These are phyloP conservation scores for Pagrus major DNA, from an alignment of 2,113 vertebrate genomes.

Conservation along the genomic window DNA sequence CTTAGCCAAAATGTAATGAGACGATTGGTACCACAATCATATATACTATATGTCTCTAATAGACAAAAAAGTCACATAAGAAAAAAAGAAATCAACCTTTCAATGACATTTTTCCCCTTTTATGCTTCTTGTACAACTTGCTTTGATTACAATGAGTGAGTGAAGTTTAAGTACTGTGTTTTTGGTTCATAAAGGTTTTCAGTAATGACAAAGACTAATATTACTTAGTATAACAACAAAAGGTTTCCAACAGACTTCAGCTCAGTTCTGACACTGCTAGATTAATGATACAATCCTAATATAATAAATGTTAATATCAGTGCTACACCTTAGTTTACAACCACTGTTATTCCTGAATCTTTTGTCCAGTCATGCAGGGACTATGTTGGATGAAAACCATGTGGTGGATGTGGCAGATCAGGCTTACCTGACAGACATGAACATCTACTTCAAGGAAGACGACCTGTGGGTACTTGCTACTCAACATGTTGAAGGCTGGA, in stretches of 20 bases:
- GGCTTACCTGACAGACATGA: constrained; percentile 93
- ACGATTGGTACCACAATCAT: no score
- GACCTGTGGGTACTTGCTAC: constrained; percentile 94
- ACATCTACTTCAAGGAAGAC: constrained; percentile 96
- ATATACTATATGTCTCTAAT: no score
- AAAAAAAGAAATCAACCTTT: no score
- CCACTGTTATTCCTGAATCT: neutral
- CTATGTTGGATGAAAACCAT: neutral
- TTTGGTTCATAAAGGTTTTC: no score
- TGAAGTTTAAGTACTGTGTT: neutral
- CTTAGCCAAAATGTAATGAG: no score
- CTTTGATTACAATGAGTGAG: neutral
- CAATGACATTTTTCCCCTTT: no score
- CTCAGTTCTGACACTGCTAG: neutral
- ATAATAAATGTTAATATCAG: neutral
- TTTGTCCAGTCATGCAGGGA: neutral
- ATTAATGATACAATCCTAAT: neutral
- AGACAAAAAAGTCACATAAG: no score
- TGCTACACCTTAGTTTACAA: neutral
- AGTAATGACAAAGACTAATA: no score
- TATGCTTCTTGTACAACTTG: no score
- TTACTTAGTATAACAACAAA: no score
- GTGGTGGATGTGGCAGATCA: neutral
- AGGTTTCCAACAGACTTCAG: no score
- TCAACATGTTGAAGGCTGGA: constrained; percentile 93